A percentile compares a stretch with the other conserved stretches of the same genome.
Evolutionary conservation across 1,140 invertebrate species (phyloP).

Genomic region (Drosophila nasuta): DNA sequence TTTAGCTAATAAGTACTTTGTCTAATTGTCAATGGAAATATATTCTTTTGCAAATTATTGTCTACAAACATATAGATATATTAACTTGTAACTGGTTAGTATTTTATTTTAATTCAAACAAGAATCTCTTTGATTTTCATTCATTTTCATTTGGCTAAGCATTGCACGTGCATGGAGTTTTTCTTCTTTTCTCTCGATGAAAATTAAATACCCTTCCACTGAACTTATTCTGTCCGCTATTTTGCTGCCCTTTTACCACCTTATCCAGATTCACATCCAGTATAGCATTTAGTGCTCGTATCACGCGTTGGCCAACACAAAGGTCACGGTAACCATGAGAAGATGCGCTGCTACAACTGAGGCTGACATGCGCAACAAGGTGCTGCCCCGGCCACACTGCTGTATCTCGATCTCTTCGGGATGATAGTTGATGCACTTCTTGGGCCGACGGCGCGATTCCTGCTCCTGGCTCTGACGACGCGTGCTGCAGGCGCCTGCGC

Average conservation of each 20-base stretch:
- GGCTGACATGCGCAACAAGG: slow-evolving; percentile 60
- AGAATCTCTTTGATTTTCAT: slow-evolving; percentile 6
- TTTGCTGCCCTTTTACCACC: background rate
- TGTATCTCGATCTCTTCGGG: slow-evolving; percentile 93
- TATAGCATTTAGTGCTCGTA: slow-evolving; percentile 59
- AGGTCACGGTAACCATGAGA: slow-evolving; percentile 76
- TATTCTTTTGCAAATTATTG: slow-evolving; percentile 70
- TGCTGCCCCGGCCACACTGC: slow-evolving; percentile 87
- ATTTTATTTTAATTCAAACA: slow-evolving; percentile 29
- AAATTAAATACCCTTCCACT: slow-evolving; percentile 2
- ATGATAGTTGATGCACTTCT: slow-evolving; percentile 94
- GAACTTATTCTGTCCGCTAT: background rate
- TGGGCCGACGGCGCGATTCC: slow-evolving; percentile 89
- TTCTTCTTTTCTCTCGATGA: too few species aligned
- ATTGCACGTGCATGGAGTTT: slow-evolving; percentile 14
- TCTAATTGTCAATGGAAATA: slow-evolving; percentile 56
- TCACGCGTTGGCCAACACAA: slow-evolving; percentile 81
- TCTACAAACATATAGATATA: slow-evolving; percentile 75
- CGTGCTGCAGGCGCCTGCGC: slow-evolving; percentile 85
- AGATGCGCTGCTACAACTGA: slow-evolving; percentile 71
- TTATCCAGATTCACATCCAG: background rate
- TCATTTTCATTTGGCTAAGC: slow-evolving; percentile 35
- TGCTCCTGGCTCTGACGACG: slow-evolving; percentile 86
- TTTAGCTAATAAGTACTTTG: slow-evolving; percentile 63
- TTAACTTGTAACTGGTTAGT: slow-evolving; percentile 47